Conservation (phyloP, 2,113 vertebrate genomes). For the Archilochus colubris region DNA sequence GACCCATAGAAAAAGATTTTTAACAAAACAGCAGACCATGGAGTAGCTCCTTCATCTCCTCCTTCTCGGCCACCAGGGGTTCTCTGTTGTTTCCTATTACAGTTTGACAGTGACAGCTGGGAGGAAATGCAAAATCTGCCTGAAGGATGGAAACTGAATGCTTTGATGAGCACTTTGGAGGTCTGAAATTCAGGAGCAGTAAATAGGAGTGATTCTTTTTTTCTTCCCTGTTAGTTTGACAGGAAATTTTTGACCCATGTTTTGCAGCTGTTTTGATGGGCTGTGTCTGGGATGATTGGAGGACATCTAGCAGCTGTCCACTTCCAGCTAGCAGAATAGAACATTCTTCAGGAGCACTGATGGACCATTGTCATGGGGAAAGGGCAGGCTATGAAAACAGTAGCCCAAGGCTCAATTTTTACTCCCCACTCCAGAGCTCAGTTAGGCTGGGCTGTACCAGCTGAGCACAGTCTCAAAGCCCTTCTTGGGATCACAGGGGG, state of each 20-base stretch:
- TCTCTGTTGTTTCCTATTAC: neutral
- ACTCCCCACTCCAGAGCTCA: neutral
- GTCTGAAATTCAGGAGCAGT: neutral
- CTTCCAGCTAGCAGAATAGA: neutral
- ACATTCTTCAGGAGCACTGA: neutral
- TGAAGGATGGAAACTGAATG: neutral
- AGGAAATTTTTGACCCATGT: rapidly evolving
- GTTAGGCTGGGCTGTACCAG: neutral
- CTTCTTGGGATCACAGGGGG: neutral
- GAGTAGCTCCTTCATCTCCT: neutral
- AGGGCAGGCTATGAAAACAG: neutral
- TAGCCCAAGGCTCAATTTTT: neutral
- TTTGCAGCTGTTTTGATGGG: neutral
- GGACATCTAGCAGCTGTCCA: neutral
- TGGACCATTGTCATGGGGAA: neutral
- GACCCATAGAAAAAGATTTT: neutral
- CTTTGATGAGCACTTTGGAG: neutral
- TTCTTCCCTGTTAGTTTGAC: neutral
- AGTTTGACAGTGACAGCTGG: constrained; percentile 12
- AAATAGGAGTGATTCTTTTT: neutral
- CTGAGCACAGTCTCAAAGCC: neutral
- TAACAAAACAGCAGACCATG: neutral
- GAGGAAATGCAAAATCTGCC: neutral
- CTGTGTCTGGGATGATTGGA: neutral
- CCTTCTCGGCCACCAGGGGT: neutral